Evolutionary conservation across 2,888 invertebrate species (phyloP), one percentile per base, ranked within the genome.

Genomic region (Drosophila incognita): DNA sequence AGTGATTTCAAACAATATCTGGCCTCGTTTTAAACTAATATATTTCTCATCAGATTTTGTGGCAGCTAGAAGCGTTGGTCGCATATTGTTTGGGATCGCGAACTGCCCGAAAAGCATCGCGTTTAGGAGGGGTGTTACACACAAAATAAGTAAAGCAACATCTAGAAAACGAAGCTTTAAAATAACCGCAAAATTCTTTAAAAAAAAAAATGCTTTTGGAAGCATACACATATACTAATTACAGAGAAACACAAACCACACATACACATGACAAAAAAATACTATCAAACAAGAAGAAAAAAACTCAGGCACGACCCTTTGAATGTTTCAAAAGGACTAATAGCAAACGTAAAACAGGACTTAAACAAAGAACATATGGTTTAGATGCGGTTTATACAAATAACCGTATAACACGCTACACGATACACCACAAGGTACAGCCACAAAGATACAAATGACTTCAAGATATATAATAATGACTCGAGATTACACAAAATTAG

Each of bases 371-470:
- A 60, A 63, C 71, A 87, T 68, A 66, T 64, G 81, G 81, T 64
- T 63, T 68, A 72, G 27, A 57, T 67, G 64, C 56, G 56, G 72
- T 48, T 40, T 21, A 53, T 35, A 40, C 27, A 69, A 53, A 66
- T 48, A 11, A 21, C 64, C 51, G 66, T 57, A 67, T n/a, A 33
- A 79, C 87, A 89, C 89, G 49, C 52, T 57, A 85, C 89, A 85
- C 85, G n/a, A 31, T 13, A 89, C 77, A 89, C 87, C 81, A 40
- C 65, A 62, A 54, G 58, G 59, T 74, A 54, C 53, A 53, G 59
- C 73, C 74, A 85, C 85, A 85, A 89, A 74, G 85, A 84, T 86
- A 86, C 85, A 86, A 80, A 70, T 52, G 87, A 87, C 87, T 46
- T 54, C 21, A 64, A 57, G 49, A 56, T 40, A 31, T 56, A 74